A percentile compares a stretch with the other conserved stretches of the same genome.
These are phyloP conservation scores for Dichetophora obliterata DNA, from an alignment of 2,888 invertebrate genomes.

Conservation along the genomic window DNA sequence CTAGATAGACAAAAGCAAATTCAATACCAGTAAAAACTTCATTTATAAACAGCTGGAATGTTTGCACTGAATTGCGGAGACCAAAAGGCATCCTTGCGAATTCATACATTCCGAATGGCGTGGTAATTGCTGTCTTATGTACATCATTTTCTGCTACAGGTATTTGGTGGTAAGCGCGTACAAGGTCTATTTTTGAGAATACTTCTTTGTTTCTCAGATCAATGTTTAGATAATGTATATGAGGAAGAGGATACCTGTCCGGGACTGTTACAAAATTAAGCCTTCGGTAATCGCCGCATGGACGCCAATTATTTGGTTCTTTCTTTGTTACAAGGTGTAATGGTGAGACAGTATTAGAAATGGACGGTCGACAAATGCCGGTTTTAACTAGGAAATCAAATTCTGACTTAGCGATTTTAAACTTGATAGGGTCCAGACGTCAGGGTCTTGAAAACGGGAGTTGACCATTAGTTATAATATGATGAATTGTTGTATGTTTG, in stretches of 20 bases:
- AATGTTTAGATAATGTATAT: constrained; percentile 20
- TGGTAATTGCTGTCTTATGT: too few species aligned
- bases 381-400: too few species aligned
- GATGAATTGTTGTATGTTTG: constrained; percentile 17
- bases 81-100: too few species aligned
- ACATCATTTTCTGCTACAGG: too few species aligned
- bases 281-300: constrained; percentile 21
- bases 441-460: constrained; percentile 31
- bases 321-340: constrained; percentile 21
- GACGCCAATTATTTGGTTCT: constrained; percentile 36
- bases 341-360: constrained; percentile 1
- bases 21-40: too few species aligned
- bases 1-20: too few species aligned
- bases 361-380: not conserved
- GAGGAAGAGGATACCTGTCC: constrained; percentile 12
- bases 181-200: not conserved
- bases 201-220: constrained; percentile 4
- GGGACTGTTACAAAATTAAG: constrained; percentile 12
- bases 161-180: not conserved
- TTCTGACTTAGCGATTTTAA: too few species aligned
- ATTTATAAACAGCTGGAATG: too few species aligned
- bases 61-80: too few species aligned
- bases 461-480: constrained; percentile 11
- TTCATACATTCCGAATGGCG: too few species aligned
- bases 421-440: too few species aligned